Evolutionary conservation across 2,888 invertebrate genomes (phyloP), one percentile per base, ranked within the genome.

Genomic region (Scaptomyza caliginosa): DNA sequence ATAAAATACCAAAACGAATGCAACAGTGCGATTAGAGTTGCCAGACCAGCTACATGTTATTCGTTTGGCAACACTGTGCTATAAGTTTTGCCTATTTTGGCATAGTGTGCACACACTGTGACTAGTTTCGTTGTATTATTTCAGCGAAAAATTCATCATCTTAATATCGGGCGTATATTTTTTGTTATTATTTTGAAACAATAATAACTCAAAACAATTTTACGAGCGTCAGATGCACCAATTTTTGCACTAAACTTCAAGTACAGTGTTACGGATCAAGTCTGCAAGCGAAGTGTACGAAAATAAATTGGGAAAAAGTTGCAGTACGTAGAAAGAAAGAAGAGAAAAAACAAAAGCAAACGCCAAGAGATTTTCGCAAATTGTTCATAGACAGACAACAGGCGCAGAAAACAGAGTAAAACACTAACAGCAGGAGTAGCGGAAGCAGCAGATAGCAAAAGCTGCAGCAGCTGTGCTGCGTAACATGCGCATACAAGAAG

Each of bases 81-180:
- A 19, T 1, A 0, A 19, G 16, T 50, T 65, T 69, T 65, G n/a
- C 7, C 38, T 3, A 60, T 69, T 58, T n/a, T 48, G n/a, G 11
- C 28, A 1, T 38, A 42, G 54, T 71, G 59, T 75, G 74, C 64
- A 71, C 75, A 71, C 74, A 74, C 60, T 74, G 63, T 50, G 48
- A 34, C n/a, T 56, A 60, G 70, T 69, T 70, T 73, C 74, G 70
- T 70, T 69, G 65, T 62, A 62, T 62, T 66, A 60, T 73, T 70
- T 70, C 58, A 68, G 74, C 72, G 72, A 75, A 74, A 73, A 74
- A 74, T 74, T 74, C 67, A 74, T 74, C 74, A 74, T 74, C 74
- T 58, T 7, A 40, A 28, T 57, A 51, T 73, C 65, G 74, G 72
- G 69, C 65, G 69, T 57, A 64, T 43, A 60, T 63, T 73, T 72